These are phyloP conservation scores for Eumacrocentrus americanus DNA, from an alignment of 2,888 invertebrate species.

Conservation along the genomic window DNA sequence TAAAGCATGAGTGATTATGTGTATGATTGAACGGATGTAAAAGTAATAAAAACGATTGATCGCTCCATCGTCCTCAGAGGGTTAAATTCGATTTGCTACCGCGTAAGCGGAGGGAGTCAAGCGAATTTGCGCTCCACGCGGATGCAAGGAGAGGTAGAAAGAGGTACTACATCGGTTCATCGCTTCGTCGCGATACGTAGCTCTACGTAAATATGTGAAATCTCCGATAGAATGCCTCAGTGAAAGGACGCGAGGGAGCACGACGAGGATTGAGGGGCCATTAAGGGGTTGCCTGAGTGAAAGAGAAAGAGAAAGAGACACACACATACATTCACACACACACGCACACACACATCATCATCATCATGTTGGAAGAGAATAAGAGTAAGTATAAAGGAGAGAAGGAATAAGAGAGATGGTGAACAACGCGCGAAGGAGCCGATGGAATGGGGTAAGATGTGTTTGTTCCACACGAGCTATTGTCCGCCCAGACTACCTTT, in stretches of 20 bases:
- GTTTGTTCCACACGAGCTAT: conserved; percentile 60
- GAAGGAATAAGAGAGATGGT: conserved; percentile 35
- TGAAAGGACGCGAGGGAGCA: conserved; percentile 28
- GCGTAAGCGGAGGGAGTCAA: background rate
- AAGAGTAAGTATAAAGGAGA: background rate
- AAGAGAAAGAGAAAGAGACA: conserved; percentile 10
- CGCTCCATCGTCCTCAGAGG: conserved; percentile 12
- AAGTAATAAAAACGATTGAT: conserved; percentile 28
- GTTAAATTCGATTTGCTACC: conserved; percentile 28
- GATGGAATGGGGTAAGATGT: conserved; percentile 49
- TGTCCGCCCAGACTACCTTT: conserved; percentile 57
- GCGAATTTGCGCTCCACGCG: conserved; percentile 6
- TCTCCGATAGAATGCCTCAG: conserved; percentile 30
- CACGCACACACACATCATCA: no score
- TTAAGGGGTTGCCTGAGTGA: conserved; percentile 18
- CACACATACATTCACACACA: background rate
- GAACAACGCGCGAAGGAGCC: conserved; percentile 35
- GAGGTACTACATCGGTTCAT: conserved; percentile 15
- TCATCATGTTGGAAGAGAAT: conserved; percentile 2
- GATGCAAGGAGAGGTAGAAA: background rate
- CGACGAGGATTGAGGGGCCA: conserved; percentile 1
- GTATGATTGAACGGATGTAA: conserved; percentile 12
- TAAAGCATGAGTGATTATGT: no score
- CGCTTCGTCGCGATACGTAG: conserved; percentile 12
- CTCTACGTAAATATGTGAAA: conserved; percentile 29